Percentiles rank a stretch among this genome's conserved stretches.
Conservation (phyloP, 2,888 invertebrate genomes). For the Cephus nigrinus region DNA sequence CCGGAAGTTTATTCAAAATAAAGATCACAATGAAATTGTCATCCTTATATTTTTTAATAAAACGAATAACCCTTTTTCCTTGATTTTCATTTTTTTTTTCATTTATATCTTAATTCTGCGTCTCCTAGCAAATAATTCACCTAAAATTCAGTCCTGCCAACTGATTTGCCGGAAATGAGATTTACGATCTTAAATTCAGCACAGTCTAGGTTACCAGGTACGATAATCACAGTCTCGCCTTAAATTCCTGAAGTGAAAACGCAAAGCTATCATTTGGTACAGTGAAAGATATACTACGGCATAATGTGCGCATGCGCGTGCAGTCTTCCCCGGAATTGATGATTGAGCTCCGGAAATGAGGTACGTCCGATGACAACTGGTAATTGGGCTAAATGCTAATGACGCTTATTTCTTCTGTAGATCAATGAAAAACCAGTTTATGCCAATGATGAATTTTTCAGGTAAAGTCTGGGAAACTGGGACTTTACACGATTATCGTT, state of each 20-base stretch:
- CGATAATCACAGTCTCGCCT: constrained; percentile 16
- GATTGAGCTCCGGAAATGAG: background rate
- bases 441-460: background rate
- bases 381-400: background rate
- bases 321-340: background rate
- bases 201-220: background rate
- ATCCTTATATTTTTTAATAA: background rate
- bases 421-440: background rate
- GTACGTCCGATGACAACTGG: background rate
- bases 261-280: background rate
- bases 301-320: background rate
- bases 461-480: background rate
- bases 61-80: background rate
- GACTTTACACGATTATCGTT: background rate
- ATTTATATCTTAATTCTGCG: background rate
- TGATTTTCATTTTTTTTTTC: background rate
- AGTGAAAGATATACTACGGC: background rate
- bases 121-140: background rate
- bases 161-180: background rate
- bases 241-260: constrained; percentile 46
- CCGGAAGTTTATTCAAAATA: background rate
- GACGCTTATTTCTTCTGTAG: background rate
- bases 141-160: background rate
- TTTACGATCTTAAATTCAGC: background rate
- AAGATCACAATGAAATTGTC: background rate